Conservation (phyloP, 1,140 invertebrate species). For the Euura saliciscinereae region DNA sequence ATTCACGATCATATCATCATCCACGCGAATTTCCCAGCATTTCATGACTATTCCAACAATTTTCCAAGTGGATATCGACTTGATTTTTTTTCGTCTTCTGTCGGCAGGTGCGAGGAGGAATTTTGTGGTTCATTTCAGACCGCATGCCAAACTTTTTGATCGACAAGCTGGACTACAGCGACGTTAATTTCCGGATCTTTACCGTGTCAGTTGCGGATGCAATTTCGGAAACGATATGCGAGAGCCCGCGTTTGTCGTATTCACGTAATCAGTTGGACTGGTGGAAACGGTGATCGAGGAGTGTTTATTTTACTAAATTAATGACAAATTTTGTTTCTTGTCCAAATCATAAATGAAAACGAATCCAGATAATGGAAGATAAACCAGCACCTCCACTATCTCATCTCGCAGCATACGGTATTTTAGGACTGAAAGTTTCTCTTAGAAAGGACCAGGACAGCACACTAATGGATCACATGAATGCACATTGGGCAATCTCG, state of each 20-base stretch:
- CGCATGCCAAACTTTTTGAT: constrained; percentile 79
- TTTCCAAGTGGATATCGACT: background rate
- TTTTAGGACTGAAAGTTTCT: too few species aligned
- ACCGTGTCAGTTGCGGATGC: constrained; percentile 68
- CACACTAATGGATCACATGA: too few species aligned
- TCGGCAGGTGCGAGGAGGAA: constrained; percentile 43
- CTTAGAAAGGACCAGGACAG: too few species aligned
- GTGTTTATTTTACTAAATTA: too few species aligned
- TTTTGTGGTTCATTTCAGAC: constrained; percentile 79
- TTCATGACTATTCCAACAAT: too few species aligned
- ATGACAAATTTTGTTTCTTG: too few species aligned
- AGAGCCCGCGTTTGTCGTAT: constrained; percentile 37
- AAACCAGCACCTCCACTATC: too few species aligned
- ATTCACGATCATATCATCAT: too few species aligned
- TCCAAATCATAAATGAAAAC: too few species aligned
- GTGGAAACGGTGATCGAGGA: background rate
- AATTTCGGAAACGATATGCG: constrained; percentile 74
- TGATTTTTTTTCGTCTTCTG: background rate
- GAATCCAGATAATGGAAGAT: too few species aligned
- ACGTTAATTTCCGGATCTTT: constrained; percentile 80
- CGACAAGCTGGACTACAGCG: constrained; percentile 73
- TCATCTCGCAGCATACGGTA: too few species aligned
- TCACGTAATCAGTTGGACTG: background rate
- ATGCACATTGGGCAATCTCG: too few species aligned
- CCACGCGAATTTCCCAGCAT: background rate